These are phyloP conservation scores for Strigops habroptila DNA, from an alignment of 2,113 vertebrate species.

Conservation along the genomic window DNA sequence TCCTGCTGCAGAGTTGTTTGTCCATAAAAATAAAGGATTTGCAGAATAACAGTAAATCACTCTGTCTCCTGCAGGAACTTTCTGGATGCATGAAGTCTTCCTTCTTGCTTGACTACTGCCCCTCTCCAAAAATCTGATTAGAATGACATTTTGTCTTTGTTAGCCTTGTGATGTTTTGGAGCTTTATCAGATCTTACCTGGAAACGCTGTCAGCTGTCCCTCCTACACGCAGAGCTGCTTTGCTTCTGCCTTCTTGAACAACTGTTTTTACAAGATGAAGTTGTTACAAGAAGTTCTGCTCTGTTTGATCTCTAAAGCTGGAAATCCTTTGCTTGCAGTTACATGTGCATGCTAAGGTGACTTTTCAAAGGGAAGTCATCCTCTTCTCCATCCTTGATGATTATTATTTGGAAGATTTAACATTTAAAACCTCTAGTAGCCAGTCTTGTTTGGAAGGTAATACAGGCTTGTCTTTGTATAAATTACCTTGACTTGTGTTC, in stretches of 20 bases:
- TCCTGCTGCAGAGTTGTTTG: neutral
- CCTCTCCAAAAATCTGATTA: neutral
- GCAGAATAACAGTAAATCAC: neutral
- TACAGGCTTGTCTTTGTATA: neutral
- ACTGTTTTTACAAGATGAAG: neutral
- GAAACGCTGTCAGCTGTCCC: neutral
- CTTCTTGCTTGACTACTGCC: neutral
- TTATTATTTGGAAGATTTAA: neutral
- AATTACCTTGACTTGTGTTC: neutral
- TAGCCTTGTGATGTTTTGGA: neutral
- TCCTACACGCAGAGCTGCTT: neutral
- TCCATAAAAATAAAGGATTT: neutral
- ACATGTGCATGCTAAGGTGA: neutral
- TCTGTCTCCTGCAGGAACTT: neutral
- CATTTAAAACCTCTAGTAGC: neutral
- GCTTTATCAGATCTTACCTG: neutral
- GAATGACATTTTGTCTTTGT: neutral
- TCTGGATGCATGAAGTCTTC: neutral
- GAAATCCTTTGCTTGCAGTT: neutral
- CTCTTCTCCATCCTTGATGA: neutral
- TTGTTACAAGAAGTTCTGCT: constrained; percentile 6
- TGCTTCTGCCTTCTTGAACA: neutral
- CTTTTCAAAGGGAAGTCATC: neutral
- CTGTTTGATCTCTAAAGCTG: neutral
- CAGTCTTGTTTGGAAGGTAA: neutral